Evolutionary conservation across 2,888 invertebrate genomes (phyloP), one percentile per base, ranked within the genome.

Genomic region (Tridacna gigas): DNA sequence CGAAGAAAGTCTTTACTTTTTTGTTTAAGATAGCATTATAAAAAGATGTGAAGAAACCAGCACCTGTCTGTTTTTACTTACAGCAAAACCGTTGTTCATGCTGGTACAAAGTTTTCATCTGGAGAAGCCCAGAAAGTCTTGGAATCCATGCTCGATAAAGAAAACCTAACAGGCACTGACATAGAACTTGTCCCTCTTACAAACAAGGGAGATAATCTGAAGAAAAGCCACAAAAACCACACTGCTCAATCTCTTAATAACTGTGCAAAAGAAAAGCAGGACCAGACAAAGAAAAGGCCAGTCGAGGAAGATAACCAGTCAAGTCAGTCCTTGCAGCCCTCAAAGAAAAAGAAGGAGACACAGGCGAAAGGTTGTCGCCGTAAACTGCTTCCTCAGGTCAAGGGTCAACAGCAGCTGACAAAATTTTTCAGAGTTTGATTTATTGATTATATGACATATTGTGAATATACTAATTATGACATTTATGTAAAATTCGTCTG

Each of bases 21-120:
- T 2, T 37, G 37, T 37, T 37, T 37, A 37, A 37, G 37, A 37
- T 37, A 37, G 37, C 2, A 37, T 37, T 37, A 37, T 37, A 7
- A 37, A 37, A 37, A 37, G 37, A 37, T 37, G 7, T 37, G 37
- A 37, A 37, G 7, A 37, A 37, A 4, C 2, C 37, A 37, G 37
- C 7, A 4, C 37, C 37, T 37, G 7, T 37, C 37, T 7, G n/a
- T 37, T 37, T 37, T 37, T 37, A 37, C 37, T 89, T 90, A 73
- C 89, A 92, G 92, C 80, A 92, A 91, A 83, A 92, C 92, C 12
- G 79, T 92, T n/a, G 90, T 90, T 12, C 90, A 90, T 71, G 88
- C 91, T 48, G 88, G 89, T 13, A 81, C 86, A 15, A 88, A 87
- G 37, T 61, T 80, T 11, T 79, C 74, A n/a, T 66, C 84, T 45